Conservation (phyloP, 2,888 invertebrate species). For the Brachypalpus laphriformis region DNA sequence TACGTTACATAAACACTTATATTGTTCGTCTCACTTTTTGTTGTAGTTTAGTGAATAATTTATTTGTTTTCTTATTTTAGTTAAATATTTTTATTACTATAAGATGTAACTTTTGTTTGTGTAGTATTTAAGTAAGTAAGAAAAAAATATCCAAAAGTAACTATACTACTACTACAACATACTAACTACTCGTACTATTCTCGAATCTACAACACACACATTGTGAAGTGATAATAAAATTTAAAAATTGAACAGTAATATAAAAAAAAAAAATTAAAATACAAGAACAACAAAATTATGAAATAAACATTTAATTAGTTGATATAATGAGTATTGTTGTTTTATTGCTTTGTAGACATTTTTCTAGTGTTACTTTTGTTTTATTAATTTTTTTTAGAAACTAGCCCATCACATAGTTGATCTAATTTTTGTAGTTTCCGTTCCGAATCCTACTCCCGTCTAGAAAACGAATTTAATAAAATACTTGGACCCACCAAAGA, state of each 20-base stretch:
- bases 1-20: neutral
- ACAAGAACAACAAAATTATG: constrained; percentile 42
- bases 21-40: neutral
- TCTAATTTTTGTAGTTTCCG: neutral
- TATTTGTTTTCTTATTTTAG: constrained; percentile 46
- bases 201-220: constrained; percentile 70
- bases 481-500: constrained; percentile 60
- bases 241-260: constrained; percentile 42
- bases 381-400: neutral
- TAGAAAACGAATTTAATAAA: constrained; percentile 53
- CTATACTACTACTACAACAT: constrained; percentile 56
- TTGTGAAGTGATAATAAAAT: constrained; percentile 73
- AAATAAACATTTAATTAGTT: constrained; percentile 69
- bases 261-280: constrained; percentile 4
- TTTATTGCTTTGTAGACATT: constrained; percentile 7
- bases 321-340: constrained; percentile 52
- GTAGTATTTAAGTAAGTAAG: constrained; percentile 50
- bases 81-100: constrained; percentile 49
- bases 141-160: constrained; percentile 51
- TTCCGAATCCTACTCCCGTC: neutral
- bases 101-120: constrained; percentile 28
- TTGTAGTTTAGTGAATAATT: constrained; percentile 64
- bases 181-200: constrained; percentile 71
- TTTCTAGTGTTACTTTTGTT: neutral
- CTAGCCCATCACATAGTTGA: too few relatives aligned